Conservation (phyloP, 2,888 invertebrate species). For the Cephus spinipes region DNA sequence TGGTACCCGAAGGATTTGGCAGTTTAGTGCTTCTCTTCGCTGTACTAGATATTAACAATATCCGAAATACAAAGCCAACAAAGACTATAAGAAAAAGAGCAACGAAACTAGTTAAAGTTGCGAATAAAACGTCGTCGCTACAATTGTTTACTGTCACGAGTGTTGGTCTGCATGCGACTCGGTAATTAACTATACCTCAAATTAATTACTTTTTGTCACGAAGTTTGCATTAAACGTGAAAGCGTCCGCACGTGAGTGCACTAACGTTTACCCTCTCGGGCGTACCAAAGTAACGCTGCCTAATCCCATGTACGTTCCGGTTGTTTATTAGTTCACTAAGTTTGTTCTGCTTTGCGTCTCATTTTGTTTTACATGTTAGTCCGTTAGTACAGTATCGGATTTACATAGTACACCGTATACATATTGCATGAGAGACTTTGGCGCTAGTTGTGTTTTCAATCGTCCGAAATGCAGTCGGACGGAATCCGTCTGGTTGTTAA, state of each 20-base stretch:
- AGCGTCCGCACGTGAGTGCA: neutral
- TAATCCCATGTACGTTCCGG: slow-evolving; percentile 25
- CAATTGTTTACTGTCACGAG: neutral
- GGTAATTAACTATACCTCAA: neutral
- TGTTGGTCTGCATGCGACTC: neutral
- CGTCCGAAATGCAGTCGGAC: neutral
- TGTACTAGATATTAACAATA: neutral
- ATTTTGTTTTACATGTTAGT: neutral
- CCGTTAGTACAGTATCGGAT: neutral
- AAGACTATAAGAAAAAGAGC: neutral
- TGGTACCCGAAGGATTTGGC: neutral
- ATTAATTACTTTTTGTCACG: neutral
- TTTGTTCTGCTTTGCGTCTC: neutral
- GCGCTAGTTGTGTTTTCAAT: neutral
- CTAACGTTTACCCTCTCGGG: neutral
- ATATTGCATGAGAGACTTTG: neutral
- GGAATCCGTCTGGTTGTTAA: neutral
- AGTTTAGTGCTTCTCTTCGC: neutral
- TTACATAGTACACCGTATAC: neutral
- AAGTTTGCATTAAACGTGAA: neutral
- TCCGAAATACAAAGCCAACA: neutral
- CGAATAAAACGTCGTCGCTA: neutral
- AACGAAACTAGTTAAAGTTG: neutral
- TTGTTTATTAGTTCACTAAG: slow-evolving; percentile 17
- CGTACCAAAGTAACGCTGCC: neutral